Percentiles rank a stretch among this genome's conserved stretches.
Evolutionary conservation across 1,140 invertebrate genomes (phyloP).

Genomic region (Panonychus citri): DNA sequence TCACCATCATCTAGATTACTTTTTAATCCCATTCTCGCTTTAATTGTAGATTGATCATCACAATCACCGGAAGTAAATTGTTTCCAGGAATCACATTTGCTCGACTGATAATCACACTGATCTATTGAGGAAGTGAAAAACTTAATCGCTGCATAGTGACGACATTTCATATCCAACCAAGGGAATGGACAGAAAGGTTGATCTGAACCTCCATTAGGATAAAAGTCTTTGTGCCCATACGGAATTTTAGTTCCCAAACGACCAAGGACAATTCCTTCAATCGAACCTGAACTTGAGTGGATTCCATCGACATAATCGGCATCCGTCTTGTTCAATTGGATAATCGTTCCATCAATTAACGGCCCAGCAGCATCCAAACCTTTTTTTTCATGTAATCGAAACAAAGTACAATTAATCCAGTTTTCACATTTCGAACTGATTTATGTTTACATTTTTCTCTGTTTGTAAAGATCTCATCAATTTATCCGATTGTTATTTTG

Average conservation of each 20-base stretch:
- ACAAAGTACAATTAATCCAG: too few relatives aligned
- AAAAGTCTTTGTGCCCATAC: slow-evolving; percentile 74
- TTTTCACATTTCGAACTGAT: too few relatives aligned
- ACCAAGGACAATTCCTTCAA: slow-evolving; percentile 1
- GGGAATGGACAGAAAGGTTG: slow-evolving; percentile 19
- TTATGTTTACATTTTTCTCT: too few relatives aligned
- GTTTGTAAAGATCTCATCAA: too few relatives aligned
- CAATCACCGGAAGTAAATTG: too few relatives aligned
- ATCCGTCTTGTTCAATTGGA: slow-evolving; percentile 23
- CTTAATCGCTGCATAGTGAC: slow-evolving; percentile 6
- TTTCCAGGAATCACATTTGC: not conserved
- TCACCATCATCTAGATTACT: too few relatives aligned
- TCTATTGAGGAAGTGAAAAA: slow-evolving; percentile 2
- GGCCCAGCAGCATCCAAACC: not conserved
- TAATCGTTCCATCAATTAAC: not conserved
- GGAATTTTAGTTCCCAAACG: slow-evolving; percentile 51
- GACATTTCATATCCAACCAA: not conserved
- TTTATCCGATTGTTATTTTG: too few relatives aligned
- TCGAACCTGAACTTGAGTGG: slow-evolving; percentile 33
- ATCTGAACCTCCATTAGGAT: slow-evolving; percentile 26
- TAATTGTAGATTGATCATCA: too few relatives aligned
- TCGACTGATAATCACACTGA: not conserved
- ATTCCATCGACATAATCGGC: slow-evolving; percentile 46
- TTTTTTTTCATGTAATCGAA: slow-evolving; percentile 38
- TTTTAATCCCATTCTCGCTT: too few relatives aligned